phyloP scores from a whole-genome alignment of 2,113 vertebrate species.

The Serilophus lunatus region DNA sequence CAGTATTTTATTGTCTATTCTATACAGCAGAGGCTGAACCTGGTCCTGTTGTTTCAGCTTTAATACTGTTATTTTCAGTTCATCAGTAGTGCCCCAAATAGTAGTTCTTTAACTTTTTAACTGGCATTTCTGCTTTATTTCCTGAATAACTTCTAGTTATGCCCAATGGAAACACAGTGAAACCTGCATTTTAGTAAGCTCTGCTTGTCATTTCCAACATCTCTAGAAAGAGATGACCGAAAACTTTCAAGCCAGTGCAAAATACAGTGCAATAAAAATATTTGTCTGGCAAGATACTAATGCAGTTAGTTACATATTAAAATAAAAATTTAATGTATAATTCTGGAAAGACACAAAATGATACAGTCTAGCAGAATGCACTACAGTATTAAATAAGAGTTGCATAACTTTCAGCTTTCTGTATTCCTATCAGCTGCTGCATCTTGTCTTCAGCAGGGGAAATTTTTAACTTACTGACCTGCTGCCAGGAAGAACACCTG shows the following conservation, averaged over 20 bases:
- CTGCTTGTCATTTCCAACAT: neutral
- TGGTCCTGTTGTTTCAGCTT: neutral
- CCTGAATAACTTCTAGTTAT: neutral
- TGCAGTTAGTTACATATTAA: neutral
- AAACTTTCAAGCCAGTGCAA: neutral
- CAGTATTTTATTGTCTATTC: neutral
- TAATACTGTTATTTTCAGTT: neutral
- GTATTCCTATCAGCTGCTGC: neutral
- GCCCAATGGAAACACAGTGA: neutral
- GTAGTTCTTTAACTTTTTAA: no score
- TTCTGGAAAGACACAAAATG: neutral
- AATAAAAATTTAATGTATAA: neutral
- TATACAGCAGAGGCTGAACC: neutral
- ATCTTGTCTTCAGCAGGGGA: neutral
- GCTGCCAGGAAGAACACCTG: constrained; percentile 38
- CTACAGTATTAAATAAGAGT: neutral
- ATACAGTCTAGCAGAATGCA: neutral
- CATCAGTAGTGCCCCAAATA: neutral
- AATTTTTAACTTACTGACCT: neutral
- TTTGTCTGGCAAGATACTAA: neutral
- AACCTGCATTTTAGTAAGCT: neutral
- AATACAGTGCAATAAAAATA: neutral
- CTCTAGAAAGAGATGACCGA: neutral
- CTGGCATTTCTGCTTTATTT: neutral
- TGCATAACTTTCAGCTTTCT: neutral